Evolutionary conservation across 2,888 invertebrate species (phyloP), one percentile per base, ranked within the genome.

Genomic region (Eueremaeus valkanovi): DNA sequence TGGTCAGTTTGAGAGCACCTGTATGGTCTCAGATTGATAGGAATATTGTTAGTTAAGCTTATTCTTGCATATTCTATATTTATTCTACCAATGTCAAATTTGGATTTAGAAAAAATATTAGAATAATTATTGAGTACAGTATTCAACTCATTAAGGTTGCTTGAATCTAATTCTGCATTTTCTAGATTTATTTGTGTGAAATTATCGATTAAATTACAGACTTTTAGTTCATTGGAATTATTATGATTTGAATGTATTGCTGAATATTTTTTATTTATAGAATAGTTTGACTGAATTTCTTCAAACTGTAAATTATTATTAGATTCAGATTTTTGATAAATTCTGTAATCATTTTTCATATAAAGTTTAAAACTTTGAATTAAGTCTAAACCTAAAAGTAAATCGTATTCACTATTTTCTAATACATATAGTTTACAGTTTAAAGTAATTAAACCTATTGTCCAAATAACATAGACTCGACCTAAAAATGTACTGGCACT

Each of bases 11-110:
- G 68, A 8, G 75, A 63, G 31, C 36, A 33, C 51, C 78, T 45
- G 51, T 78, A 78, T 11, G 78, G 78, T 31, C 74, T 61, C 13
- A 78, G 72, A 31, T n/a, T 49, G 16, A 78, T 75, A 21, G 78
- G 78, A 13, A 61, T 33, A 6, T 76, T 75, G 21, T 66, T 58
- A 31, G 40, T 75, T 33, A 76, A 49, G 13, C 36, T 16, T 31
- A 76, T 75, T 36, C 27, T 66, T 18, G 45, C 72, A 16, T 73
- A 33, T 21, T 75, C 75, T 58, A 58, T 63, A 33, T 58, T 51
- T 13, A 76, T 76, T 40, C n/a, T 21, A 21, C 76, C 76, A n/a
- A 75, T 24, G 33, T 76, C 73, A 72, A 61, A 73, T 63, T 61
- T 75, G 27, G 72, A 6, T n/a, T 42, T 70, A 3, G 70, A 70